These are phyloP conservation scores for Ctenicera cuprea DNA, from an alignment of 2,888 invertebrate species.

Conservation along the genomic window DNA sequence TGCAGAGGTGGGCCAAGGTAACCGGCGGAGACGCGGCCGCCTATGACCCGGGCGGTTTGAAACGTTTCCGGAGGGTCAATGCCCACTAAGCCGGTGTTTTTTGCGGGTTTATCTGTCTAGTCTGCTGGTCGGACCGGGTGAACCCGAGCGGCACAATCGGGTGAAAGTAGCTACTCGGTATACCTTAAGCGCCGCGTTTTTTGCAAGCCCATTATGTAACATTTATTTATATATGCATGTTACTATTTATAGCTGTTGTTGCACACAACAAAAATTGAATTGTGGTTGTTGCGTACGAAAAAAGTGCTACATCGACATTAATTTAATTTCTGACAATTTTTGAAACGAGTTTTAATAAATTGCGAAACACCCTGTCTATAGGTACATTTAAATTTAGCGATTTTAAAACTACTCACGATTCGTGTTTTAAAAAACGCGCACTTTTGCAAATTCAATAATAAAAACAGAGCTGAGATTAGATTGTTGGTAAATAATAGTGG, in stretches of 20 bases:
- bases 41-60: slow-evolving; percentile 50
- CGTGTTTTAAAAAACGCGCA: neutral
- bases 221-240: slow-evolving; percentile 45
- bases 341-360: neutral
- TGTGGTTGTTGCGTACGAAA: neutral
- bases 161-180: slow-evolving; percentile 45
- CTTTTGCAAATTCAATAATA: neutral
- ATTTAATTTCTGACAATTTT: too few relatives aligned
- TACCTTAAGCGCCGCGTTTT: slow-evolving; percentile 45
- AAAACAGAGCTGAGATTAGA: slow-evolving; percentile 3
- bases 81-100: slow-evolving; percentile 50
- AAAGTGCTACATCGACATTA: too few relatives aligned
- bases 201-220: slow-evolving; percentile 41
- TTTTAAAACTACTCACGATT: too few relatives aligned
- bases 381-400: neutral
- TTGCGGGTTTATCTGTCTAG: slow-evolving; percentile 54
- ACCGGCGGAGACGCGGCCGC: slow-evolving; percentile 47
- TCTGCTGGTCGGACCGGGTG: slow-evolving; percentile 48
- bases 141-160: slow-evolving; percentile 49
- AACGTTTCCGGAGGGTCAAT: slow-evolving; percentile 53
- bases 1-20: slow-evolving; percentile 50
- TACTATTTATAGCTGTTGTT: slow-evolving; percentile 43
- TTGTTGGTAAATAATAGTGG: slow-evolving; percentile 36
- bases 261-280: slow-evolving; percentile 26
- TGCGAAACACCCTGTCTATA: neutral